Base-by-base conservation (phyloP, 2,888 invertebrate species). In the Palloptera scutellata region DNA sequence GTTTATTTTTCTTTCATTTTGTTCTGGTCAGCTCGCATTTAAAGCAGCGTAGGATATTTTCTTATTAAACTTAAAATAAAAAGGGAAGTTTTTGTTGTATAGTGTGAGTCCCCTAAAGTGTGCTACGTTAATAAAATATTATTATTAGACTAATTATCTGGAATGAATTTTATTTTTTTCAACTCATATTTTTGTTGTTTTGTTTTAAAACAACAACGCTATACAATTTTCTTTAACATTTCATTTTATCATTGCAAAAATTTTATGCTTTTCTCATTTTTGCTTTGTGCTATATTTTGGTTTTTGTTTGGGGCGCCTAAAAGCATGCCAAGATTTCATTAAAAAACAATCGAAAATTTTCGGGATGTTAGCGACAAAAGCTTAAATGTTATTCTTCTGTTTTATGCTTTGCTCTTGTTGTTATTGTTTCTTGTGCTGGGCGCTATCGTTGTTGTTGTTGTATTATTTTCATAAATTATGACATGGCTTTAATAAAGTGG, bases 101-200 rank as follows among this genome's bases (percentile, higher is more conserved):
- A 4, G 30, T 30, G 6, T 30, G 30, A 30, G 6, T 30, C 20
- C 13, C 30, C 9, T 12, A 72, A 75, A 70, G 54, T 61, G 20
- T 69, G 72, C 68, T 58, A 52, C 73, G 72, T 69, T 20, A 30
- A 13, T n/a, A n/a, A n/a, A n/a, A n/a, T n/a, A 65, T 62, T 76
- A 73, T 76, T 77, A 78, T 79, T 78, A 78, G 76, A 75, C 79
- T 78, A 78, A 78, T 78, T 78, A 76, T 77, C 72, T 78, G 76
- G 78, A 78, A 68, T 62, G 57, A 68, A 59, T 57, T 43, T 19
- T n/a, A 45, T 45, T 19, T 45, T 19, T 45, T 61, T 51, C 40
- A 30, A 54, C 12, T 17, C 13, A 43, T 41, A 13, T 42, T 12
- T 41, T 58, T 15, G 30, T 30, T 17, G 40, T 30, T 52, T 45